Conservation (phyloP, 2,888 invertebrate genomes). For the Thumatha senex region DNA sequence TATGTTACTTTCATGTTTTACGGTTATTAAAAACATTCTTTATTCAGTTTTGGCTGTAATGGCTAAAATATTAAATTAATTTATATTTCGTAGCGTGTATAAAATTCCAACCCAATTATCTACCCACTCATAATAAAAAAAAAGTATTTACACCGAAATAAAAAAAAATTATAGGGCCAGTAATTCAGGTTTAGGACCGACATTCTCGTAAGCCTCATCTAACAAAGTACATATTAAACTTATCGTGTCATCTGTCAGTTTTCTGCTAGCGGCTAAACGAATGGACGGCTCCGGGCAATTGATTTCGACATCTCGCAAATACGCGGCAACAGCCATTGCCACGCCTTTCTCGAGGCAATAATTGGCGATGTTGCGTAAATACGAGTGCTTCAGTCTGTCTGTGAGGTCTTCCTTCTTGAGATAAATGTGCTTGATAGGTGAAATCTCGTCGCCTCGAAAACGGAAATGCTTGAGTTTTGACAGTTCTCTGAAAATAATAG, state of each 20-base stretch:
- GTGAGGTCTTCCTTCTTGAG: slow-evolving; percentile 79
- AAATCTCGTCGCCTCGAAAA: slow-evolving; percentile 84
- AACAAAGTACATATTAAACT: slow-evolving; percentile 56
- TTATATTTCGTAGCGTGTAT: no score
- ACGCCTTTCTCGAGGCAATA: slow-evolving; percentile 87
- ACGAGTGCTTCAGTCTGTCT: slow-evolving; percentile 70
- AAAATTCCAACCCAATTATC: no score
- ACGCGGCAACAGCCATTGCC: slow-evolving; percentile 87
- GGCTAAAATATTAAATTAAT: no score
- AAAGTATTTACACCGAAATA: no score
- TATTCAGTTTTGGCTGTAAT: no score
- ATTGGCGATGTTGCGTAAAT: slow-evolving; percentile 85
- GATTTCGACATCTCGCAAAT: slow-evolving; percentile 86
- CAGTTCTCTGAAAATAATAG: slow-evolving; percentile 60
- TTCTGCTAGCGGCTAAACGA: slow-evolving; percentile 87
- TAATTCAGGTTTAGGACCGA: slow-evolving; percentile 63
- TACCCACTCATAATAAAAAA: no score
- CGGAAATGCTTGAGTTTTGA: slow-evolving; percentile 68
- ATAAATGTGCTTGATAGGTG: slow-evolving; percentile 90
- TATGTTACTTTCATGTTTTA: no score
- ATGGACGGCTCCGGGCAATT: slow-evolving; percentile 88
- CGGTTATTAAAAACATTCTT: no score
- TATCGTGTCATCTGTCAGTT: slow-evolving; percentile 86
- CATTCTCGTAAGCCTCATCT: slow-evolving; percentile 69
- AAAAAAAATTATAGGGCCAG: slow-evolving; percentile 40